Conservation (phyloP, 2,113 vertebrate genomes). For the Lepus europaeus region DNA sequence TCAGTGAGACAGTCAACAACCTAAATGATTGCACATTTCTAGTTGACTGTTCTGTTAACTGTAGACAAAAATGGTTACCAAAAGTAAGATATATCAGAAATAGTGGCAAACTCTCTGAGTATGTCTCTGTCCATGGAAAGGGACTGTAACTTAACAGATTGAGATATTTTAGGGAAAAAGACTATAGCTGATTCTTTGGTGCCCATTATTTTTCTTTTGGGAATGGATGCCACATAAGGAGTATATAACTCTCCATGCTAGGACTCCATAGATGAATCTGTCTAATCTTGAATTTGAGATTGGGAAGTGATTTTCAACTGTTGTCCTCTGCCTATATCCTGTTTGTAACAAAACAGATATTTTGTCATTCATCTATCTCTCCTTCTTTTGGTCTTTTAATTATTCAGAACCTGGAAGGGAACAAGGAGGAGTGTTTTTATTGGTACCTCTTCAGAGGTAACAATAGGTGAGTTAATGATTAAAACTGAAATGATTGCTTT, state of each 20-base stretch:
- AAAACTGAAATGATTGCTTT: background rate
- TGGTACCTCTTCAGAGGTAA: background rate
- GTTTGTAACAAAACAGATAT: background rate
- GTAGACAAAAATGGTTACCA: background rate
- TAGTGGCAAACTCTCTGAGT: background rate
- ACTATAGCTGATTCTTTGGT: background rate
- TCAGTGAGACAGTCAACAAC: background rate
- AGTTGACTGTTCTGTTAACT: background rate
- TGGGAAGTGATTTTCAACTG: background rate
- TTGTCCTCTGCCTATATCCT: background rate
- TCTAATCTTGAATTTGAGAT: background rate
- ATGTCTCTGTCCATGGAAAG: background rate
- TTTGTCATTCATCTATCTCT: accelerated
- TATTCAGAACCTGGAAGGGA: background rate
- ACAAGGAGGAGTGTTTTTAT: background rate
- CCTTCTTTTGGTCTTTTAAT: background rate
- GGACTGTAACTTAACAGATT: background rate
- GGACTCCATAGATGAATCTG: accelerated
- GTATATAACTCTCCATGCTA: accelerated
- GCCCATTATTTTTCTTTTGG: background rate
- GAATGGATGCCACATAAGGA: background rate
- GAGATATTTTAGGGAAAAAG: background rate
- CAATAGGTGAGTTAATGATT: background rate
- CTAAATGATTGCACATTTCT: background rate
- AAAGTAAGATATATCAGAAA: background rate